Evolutionary conservation across 2,888 invertebrate genomes (phyloP), one percentile per base, ranked within the genome.

Genomic region (Amphiduros pacificus): DNA sequence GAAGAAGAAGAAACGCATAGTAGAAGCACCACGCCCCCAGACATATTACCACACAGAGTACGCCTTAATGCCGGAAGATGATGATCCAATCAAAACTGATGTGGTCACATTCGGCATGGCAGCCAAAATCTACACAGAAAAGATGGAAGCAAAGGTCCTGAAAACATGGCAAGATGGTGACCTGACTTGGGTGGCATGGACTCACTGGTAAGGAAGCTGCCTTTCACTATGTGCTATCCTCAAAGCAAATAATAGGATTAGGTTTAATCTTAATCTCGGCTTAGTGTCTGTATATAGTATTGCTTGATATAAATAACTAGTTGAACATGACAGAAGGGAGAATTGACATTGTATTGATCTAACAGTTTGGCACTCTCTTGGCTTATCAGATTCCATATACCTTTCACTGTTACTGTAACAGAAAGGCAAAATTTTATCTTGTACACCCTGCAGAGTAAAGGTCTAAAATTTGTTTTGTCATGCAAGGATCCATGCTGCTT

Each of bases 131-230:
- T 81, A 76, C 68, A 74, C 77, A 63, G 81, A 81, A 62, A 65
- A 68, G 29, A 74, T 76, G 44, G 81, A 81, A 27, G 70, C 80
- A 0, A 72, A 73, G 41, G 75, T 80, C 20, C 67, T 81, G 55
- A 76, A 76, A 62, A 80, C 78, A 0, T 82, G 81, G 81, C 74
- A 74, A 55, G 79, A 78, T 60, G 80, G 78, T 1, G 76, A 78
- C 29, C 66, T 75, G 32, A 78, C 80, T 0, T 82, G 82, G 82
- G 72, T 79, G 11, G 77, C 79, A 1, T 82, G 81, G 81, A 71
- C 78, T n/a, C 75, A 79, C 55, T 77, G 74, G 81, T 80, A 66
- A 63, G 55, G 57, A 6, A 27, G 6, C n/a, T 2, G 53, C n/a
- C n/a, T n/a, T n/a, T n/a, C n/a, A n/a, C n/a, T n/a, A n/a, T n/a